Evolutionary conservation across 1,140 invertebrate species (phyloP).

Genomic region (Medauroidea extradentata): DNA sequence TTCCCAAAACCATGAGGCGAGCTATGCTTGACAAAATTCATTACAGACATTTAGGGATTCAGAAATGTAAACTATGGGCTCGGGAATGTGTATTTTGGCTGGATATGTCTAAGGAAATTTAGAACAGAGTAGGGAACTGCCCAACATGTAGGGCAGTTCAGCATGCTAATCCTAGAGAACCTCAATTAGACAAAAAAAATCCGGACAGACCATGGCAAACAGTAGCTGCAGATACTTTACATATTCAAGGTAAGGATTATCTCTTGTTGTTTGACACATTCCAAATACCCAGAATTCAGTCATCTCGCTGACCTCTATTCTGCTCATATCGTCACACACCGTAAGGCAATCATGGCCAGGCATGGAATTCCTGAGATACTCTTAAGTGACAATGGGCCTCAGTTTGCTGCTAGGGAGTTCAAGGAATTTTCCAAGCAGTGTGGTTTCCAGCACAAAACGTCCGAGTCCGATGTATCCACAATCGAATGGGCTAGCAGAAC

Average conservation of each 20-base stretch:
- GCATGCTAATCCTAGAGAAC: not conserved
- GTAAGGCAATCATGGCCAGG: not conserved
- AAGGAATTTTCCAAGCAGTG: not conserved
- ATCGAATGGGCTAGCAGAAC: not conserved
- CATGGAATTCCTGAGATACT: not conserved
- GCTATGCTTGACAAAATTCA: not conserved
- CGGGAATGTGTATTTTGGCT: not conserved
- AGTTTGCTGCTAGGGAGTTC: not conserved
- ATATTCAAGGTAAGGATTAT: not conserved
- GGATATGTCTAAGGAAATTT: not conserved
- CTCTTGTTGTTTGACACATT: not conserved
- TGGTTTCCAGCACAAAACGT: not conserved
- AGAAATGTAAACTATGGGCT: not conserved
- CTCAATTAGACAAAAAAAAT: not conserved
- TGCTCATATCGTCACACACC: not conserved
- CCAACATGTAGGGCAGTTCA: not conserved
- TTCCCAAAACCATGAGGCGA: not conserved
- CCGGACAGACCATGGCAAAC: not conserved
- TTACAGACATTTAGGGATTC: conserved; percentile 1
- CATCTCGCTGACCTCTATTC: not conserved
- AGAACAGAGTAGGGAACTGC: not conserved
- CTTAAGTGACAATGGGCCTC: not conserved
- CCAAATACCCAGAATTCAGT: not conserved
- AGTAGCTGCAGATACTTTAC: not conserved
- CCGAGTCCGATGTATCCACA: not conserved